A percentile compares a stretch with the other conserved stretches of the same genome.
phyloP scores from a whole-genome alignment of 1,140 invertebrate genomes.

The Luehdorfia chinensis region DNA sequence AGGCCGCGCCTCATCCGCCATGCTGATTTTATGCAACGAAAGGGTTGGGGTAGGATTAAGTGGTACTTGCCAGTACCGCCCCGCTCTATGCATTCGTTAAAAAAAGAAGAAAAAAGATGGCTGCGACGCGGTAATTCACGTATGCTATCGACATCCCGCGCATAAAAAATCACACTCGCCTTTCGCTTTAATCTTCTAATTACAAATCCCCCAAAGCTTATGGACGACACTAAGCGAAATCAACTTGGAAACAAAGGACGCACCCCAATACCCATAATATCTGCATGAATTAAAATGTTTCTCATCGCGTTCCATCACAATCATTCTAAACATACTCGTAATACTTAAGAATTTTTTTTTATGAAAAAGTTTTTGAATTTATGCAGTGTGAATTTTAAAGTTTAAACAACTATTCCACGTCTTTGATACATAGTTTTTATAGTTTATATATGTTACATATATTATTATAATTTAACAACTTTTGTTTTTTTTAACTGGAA shows the following conservation, averaged over 20 bases:
- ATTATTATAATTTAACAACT: too few relatives aligned
- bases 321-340: not conserved
- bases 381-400: too few relatives aligned
- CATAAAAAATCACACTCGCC: slow-evolving; percentile 30
- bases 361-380: too few relatives aligned
- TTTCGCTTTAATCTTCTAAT: slow-evolving; percentile 60
- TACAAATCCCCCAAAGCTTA: slow-evolving; percentile 29
- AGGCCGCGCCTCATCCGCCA: slow-evolving; percentile 62
- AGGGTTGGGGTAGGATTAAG: slow-evolving; percentile 63
- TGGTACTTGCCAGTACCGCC: slow-evolving; percentile 64
- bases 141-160: slow-evolving; percentile 43
- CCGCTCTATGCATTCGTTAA: slow-evolving; percentile 45
- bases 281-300: slow-evolving; percentile 8
- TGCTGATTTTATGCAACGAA: slow-evolving; percentile 65
- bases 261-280: slow-evolving; percentile 10
- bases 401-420: too few relatives aligned
- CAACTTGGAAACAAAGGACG: slow-evolving; percentile 16
- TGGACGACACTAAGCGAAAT: slow-evolving; percentile 30
- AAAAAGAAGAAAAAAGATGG: slow-evolving; percentile 58
- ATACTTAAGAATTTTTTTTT: too few relatives aligned
- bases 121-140: slow-evolving; percentile 35
- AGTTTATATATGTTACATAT: too few relatives aligned
- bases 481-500: too few relatives aligned
- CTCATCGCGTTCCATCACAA: slow-evolving; percentile 3
- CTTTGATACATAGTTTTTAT: too few relatives aligned